Evolutionary conservation across 2,797 vertebrate species (phyloP), one percentile per base, ranked within the genome.

Genomic region (Oreortyx pictus): DNA sequence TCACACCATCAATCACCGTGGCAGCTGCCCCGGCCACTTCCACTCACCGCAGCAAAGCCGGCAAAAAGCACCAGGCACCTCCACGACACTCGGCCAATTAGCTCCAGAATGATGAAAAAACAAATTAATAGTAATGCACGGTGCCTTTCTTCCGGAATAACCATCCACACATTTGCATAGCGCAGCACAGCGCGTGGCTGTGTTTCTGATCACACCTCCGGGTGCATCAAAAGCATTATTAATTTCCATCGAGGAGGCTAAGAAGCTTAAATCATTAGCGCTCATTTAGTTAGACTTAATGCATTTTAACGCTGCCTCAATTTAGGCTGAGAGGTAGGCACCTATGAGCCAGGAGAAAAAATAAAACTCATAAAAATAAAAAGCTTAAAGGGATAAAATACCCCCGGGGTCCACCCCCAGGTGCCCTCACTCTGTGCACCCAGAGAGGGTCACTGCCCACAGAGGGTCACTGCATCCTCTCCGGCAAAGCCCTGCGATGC

Each of bases 231-330:
- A 74, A 76, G 56, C 19, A 0, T 84, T 82, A 84, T 89, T 95
- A 80, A 95, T 94, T 95, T 92, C 93, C 92, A 90, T 20, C n/a
- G 52, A 86, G 86, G 54, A 67, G 83, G 87, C 89, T 91, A 92
- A 83, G 89, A 23, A 84, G 88, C 93, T 96, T 89, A 96, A 96
- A 72, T 94, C n/a, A 31, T 96, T 93, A 96, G 83, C 61, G 0
- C 89, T 92, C 88, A 49, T 95, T 95, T 90, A 86, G 70, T 79
- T 75, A 46, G 85, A 33, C 83, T 91, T 86, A 54, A 79, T 72
- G 87, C 88, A 18, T 89, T 96, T 61, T 78, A 79, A 91, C 87
- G 65, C 78, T 9, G 83, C 77, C 78, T 82, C 68, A 1, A 60
- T 81, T 86, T 24, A 18, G 27, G 85, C 79, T 25, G 86, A 83